Evolutionary conservation across 2,797 vertebrate species (phyloP).

Genomic region (Hipposideros larvatus): DNA sequence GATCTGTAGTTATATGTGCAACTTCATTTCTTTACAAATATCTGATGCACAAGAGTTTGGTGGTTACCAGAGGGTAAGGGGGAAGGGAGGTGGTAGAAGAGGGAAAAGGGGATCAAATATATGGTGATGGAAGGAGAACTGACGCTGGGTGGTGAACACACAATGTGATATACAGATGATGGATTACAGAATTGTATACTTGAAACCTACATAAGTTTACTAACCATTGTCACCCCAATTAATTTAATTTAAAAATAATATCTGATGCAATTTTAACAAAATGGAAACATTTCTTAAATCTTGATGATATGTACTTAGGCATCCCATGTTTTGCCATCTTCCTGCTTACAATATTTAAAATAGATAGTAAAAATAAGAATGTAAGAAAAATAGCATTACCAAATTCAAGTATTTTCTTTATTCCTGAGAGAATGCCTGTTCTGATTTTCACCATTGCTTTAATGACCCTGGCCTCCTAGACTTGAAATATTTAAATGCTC

Average conservation of each 20-base stretch:
- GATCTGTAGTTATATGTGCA: background rate
- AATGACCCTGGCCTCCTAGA: background rate
- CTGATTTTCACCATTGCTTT: constrained; percentile 27
- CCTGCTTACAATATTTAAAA: constrained; percentile 33
- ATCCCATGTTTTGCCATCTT: background rate
- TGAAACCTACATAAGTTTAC: too few relatives aligned
- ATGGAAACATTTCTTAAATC: background rate
- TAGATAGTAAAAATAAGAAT: background rate
- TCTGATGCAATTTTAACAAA: background rate
- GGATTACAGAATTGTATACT: too few relatives aligned
- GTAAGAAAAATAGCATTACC: background rate
- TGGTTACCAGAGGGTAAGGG: too few relatives aligned
- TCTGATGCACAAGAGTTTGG: background rate
- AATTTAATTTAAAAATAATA: background rate
- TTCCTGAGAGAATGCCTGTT: constrained; percentile 28
- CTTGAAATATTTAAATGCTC: background rate
- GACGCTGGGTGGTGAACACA: too few relatives aligned
- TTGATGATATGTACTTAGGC: background rate
- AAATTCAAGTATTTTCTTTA: background rate
- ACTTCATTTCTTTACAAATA: constrained; percentile 35
- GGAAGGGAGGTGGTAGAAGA: too few relatives aligned
- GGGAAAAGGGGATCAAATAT: too few relatives aligned
- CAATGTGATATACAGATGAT: too few relatives aligned
- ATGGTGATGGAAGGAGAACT: too few relatives aligned
- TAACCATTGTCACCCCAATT: too few relatives aligned